Evolutionary conservation across 35 echinoderm and acorn worm species (phyloP), one percentile per base, ranked within the genome.

Genomic region (Lytechinus variegatus): DNA sequence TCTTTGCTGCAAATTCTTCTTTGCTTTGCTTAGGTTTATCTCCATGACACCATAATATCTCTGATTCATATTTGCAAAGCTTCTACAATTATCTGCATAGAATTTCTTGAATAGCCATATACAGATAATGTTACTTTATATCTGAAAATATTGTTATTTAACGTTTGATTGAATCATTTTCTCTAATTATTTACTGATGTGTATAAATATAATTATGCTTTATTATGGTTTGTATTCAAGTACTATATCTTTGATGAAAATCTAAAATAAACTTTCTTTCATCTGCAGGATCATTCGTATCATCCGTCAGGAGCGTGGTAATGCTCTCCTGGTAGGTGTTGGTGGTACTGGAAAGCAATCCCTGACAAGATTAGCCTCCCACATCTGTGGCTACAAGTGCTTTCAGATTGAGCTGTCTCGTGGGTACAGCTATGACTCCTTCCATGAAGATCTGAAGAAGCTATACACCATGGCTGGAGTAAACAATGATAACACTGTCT

Each of bases 391-490:
- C 56, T 99, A 99, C 95, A 97, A 96, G 95, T 99, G 98, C 54
- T 99, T 99, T 92, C 98, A 99, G 95, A 99, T 99, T 54, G 98
- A 99, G 54, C 93, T 98, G 52, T 96, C 96, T 58, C 86, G 98
- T 92, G 98, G 97, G 27, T 98, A 98, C 92, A 97, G 96, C 93
- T 99, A 99, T 86, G 55, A 94, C 9, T 97, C 98, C 19, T 99
- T 99, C 98, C 97, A 99, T 89, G 98, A 99, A 44, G 98, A 99
- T 92, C 97, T 99, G n/a, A 99, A 99, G 93, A 96, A 97, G 86
- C 96, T 99, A 1, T 99, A 99, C 92, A 96, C 93, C 92, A 96
- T 99, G 86, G 98, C 98, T 28, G 98, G 98, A 53, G 98, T 99
- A 5, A 92, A 97, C 55, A 97, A 97, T 87, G 91, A 95, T 33